Percentiles rank a stretch among this genome's conserved stretches.
Conservation (phyloP, 2,113 vertebrate species). For the Brachypteracias leptosomus region DNA sequence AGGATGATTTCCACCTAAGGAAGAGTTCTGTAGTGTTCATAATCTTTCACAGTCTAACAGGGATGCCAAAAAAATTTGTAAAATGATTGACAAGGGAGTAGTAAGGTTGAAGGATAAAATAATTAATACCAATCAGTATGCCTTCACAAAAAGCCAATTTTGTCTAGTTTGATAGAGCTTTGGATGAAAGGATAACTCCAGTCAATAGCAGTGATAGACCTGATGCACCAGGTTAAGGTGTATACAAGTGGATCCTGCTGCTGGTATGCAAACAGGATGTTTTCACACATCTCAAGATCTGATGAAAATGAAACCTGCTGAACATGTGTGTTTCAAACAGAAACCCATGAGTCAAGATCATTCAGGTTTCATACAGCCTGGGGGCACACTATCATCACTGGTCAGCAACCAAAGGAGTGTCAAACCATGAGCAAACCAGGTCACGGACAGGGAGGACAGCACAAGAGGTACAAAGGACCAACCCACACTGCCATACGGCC, state of each 20-base stretch:
- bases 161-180: background rate
- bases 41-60: background rate
- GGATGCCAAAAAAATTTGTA: background rate
- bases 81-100: background rate
- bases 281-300: fast-evolving
- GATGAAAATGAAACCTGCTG: background rate
- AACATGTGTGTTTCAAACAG: background rate
- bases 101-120: background rate
- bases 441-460: background rate
- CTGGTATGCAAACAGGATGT: background rate
- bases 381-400: background rate
- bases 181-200: background rate
- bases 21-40: background rate
- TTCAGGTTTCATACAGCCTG: background rate
- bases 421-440: background rate
- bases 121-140: background rate
- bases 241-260: background rate
- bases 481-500: background rate
- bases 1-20: background rate
- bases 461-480: background rate
- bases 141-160: background rate
- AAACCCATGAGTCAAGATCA: background rate
- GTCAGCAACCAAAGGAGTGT: background rate
- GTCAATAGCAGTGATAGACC: background rate
- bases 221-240: background rate